Conservation (phyloP, 2,797 vertebrate species). For the Chaetodon trifasciatus region DNA sequence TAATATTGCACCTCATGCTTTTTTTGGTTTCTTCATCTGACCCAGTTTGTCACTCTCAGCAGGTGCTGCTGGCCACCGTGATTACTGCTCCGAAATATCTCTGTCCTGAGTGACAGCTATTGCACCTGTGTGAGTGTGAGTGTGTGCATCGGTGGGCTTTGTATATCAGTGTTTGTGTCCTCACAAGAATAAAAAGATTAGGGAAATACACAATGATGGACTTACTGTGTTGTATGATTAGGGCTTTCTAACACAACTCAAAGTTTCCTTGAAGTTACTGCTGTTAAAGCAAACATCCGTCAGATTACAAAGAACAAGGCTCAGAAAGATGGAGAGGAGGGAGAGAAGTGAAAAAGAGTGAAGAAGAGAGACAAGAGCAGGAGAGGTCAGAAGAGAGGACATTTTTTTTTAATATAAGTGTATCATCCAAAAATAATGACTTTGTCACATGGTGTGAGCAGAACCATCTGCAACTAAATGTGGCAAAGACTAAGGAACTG, state of each 20-base stretch:
- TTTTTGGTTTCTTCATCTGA: conserved; percentile 42
- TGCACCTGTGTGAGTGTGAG: conserved; percentile 6
- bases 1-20: conserved; percentile 37
- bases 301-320: not conserved
- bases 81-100: conserved; percentile 44
- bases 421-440: conserved; percentile 8
- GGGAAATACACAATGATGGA: not conserved
- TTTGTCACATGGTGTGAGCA: no score
- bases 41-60: conserved; percentile 53
- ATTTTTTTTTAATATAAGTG: not conserved
- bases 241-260: not conserved
- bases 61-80: conserved; percentile 39
- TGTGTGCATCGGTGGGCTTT: not conserved
- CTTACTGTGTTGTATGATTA: not conserved
- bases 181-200: not conserved
- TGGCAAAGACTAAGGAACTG: no score
- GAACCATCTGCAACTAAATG: no score
- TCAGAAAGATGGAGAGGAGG: not conserved
- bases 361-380: not conserved
- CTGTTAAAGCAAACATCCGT: not conserved
- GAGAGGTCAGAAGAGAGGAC: not conserved
- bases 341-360: not conserved
- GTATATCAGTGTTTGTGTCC: not conserved
- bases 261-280: not conserved
- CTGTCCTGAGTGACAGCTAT: conserved; percentile 37